Evolutionary conservation across 2,888 invertebrate genomes (phyloP).

Genomic region (Eurois occulta): DNA sequence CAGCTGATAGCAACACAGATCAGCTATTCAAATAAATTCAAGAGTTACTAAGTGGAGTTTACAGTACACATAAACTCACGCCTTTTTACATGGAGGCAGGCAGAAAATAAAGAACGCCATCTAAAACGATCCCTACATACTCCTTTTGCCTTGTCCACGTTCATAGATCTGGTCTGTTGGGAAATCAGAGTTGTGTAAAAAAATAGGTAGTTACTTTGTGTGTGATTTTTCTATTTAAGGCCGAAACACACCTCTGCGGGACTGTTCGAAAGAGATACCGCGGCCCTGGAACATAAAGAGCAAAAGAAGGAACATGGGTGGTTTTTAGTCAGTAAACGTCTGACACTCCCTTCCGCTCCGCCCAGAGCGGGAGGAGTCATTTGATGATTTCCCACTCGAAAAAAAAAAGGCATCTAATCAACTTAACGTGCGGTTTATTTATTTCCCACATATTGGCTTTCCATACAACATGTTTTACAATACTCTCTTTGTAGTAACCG

Average conservation of each 20-base stretch:
- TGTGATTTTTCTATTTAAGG: no score
- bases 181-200: no score
- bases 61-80: not conserved
- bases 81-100: not conserved
- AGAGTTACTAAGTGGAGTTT: constrained; percentile 5
- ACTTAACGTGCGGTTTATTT: not conserved
- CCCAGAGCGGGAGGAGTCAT: no score
- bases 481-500: constrained; percentile 55
- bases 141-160: not conserved
- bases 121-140: not conserved
- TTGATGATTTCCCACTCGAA: no score
- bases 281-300: no score
- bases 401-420: not conserved
- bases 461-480: not conserved
- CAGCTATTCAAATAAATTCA: constrained; percentile 45
- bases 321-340: no score
- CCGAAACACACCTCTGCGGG: no score
- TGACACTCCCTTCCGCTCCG: no score
- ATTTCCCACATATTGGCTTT: constrained; percentile 8
- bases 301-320: no score
- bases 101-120: not conserved
- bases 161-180: not conserved
- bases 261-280: no score
- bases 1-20: not conserved
- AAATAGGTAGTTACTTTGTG: no score